Evolutionary conservation across 2,888 invertebrate genomes (phyloP).

Genomic region (Protonemura montana): DNA sequence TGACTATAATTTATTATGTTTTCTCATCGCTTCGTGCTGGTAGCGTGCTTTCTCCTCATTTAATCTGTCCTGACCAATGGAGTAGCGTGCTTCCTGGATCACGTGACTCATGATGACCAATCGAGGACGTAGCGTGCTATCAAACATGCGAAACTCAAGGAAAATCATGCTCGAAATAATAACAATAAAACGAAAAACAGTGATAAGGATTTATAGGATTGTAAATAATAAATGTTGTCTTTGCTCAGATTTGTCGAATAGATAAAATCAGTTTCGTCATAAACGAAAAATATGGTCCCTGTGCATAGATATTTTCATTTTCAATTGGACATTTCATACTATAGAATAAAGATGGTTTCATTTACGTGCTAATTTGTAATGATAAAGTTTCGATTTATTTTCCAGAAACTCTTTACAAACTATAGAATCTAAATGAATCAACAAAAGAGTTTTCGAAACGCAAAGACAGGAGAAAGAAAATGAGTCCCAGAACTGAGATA

Average conservation of each 20-base stretch:
- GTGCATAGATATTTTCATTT: too few species aligned
- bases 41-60: neutral
- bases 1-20: neutral
- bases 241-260: neutral
- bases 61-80: slow-evolving; percentile 25
- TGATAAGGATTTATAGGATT: neutral
- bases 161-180: slow-evolving; percentile 2
- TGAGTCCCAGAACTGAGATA: too few species aligned
- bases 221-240: slow-evolving; percentile 12
- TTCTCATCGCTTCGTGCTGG: neutral
- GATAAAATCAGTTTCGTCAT: neutral
- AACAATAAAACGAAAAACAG: neutral
- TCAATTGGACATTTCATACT: too few species aligned
- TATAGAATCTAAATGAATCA: too few species aligned
- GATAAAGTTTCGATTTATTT: too few species aligned
- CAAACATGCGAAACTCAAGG: neutral
- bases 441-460: too few species aligned
- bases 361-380: too few species aligned
- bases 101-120: neutral
- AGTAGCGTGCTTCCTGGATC: neutral
- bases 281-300: neutral
- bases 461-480: too few species aligned
- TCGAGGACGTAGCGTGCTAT: neutral
- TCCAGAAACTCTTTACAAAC: too few species aligned
- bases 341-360: too few species aligned